Conservation (phyloP, 2,797 vertebrate genomes). For the Tapera naevia region DNA sequence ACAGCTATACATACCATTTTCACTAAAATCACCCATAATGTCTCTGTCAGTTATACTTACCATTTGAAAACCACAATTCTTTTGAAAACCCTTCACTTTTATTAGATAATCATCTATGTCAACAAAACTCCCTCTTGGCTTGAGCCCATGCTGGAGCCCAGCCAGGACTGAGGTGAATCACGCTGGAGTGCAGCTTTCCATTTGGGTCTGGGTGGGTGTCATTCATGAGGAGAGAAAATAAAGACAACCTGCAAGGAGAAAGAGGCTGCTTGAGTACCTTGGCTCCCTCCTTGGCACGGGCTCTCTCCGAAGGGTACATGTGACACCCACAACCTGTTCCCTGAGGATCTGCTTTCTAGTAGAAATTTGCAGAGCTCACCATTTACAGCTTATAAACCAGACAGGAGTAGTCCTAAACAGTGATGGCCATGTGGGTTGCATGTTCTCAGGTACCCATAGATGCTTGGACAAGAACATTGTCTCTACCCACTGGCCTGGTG, state of each 20-base stretch:
- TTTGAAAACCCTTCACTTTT: neutral
- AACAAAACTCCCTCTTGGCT: neutral
- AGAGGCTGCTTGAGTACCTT: neutral
- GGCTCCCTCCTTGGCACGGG: fast-evolving
- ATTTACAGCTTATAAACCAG: neutral
- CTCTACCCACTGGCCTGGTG: fast-evolving
- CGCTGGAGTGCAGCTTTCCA: fast-evolving
- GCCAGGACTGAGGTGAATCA: neutral
- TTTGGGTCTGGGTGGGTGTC: neutral
- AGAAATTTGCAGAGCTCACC: neutral
- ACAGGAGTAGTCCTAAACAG: neutral
- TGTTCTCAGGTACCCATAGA: fast-evolving
- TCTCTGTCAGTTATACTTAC: neutral
- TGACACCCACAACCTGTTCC: neutral
- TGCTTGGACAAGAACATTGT: fast-evolving
- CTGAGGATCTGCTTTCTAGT: neutral
- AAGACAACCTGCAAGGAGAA: neutral
- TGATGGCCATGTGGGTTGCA: neutral
- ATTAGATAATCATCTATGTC: neutral
- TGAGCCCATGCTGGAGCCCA: neutral
- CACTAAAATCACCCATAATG: neutral
- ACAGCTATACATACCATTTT: neutral
- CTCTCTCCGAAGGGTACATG: neutral
- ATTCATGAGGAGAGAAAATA: neutral
- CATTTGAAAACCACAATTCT: neutral